Evolutionary conservation across 2,888 invertebrate genomes (phyloP).

Genomic region (Agriopis marginaria): DNA sequence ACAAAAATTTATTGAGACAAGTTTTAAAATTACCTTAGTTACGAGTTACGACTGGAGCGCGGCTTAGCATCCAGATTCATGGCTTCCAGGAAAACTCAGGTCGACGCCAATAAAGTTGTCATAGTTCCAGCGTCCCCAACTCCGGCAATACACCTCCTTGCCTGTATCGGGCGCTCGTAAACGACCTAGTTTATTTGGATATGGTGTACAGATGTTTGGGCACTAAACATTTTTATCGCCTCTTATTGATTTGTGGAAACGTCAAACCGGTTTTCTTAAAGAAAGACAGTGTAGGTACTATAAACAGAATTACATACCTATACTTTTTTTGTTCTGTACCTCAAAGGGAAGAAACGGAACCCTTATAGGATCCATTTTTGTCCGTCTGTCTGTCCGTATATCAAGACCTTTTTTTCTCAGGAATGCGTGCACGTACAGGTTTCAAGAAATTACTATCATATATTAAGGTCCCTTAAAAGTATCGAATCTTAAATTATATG

Average conservation of each 20-base stretch:
- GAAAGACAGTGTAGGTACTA: background rate
- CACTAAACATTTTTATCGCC: slow-evolving; percentile 40
- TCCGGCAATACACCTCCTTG: slow-evolving; percentile 46
- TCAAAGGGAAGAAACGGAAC: no score
- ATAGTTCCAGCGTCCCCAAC: slow-evolving; percentile 42
- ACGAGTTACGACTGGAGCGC: slow-evolving; percentile 29
- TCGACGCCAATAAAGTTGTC: slow-evolving; percentile 46
- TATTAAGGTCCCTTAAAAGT: no score
- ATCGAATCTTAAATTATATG: no score
- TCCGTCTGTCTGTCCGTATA: no score
- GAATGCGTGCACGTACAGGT: no score
- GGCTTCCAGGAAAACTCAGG: slow-evolving; percentile 42
- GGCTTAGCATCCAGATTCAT: slow-evolving; percentile 44
- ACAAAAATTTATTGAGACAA: slow-evolving; percentile 25
- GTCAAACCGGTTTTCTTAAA: slow-evolving; percentile 13
- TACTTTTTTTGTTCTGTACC: no score
- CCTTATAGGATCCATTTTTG: no score
- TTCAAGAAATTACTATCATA: no score
- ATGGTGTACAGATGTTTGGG: slow-evolving; percentile 40
- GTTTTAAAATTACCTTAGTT: slow-evolving; percentile 32
- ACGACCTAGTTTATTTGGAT: slow-evolving; percentile 46
- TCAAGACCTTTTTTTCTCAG: no score
- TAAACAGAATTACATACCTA: no score
- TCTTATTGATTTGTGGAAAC: slow-evolving; percentile 35
- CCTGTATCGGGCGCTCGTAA: slow-evolving; percentile 39